Percentiles rank a stretch among this genome's conserved stretches.
Evolutionary conservation across 1,140 invertebrate species (phyloP).

Genomic region (Saccostrea glomerata): DNA sequence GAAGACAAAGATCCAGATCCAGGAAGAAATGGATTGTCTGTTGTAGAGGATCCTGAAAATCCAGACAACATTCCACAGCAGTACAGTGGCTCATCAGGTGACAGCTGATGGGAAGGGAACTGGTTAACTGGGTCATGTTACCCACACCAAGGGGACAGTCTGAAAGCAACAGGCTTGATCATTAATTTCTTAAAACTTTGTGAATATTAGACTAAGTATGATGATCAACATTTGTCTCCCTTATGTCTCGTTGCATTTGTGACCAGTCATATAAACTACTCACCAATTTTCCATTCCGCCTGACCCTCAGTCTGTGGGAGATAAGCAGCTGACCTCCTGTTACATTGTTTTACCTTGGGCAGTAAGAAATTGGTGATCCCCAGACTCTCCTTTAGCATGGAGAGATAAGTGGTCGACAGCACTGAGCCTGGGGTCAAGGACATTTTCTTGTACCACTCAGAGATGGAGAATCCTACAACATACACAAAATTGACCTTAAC

Average conservation of each 20-base stretch:
- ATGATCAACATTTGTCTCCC: background rate
- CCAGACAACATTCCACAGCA: constrained; percentile 43
- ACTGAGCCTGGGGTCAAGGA: background rate
- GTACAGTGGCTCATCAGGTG: constrained; percentile 43
- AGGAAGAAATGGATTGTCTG: constrained; percentile 31
- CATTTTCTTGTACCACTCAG: constrained; percentile 3
- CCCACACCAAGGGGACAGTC: constrained; percentile 23
- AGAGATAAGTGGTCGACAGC: background rate
- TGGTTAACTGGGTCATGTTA: background rate
- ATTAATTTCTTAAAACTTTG: background rate
- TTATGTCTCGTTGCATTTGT: background rate
- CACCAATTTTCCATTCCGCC: constrained; percentile 24
- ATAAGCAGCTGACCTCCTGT: constrained; percentile 25
- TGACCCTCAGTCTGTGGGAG: background rate
- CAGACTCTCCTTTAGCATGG: constrained; percentile 9
- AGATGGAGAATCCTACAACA: constrained; percentile 16
- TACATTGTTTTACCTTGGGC: background rate
- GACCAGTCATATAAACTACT: background rate
- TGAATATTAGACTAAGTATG: background rate
- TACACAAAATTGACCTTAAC: too few species aligned
- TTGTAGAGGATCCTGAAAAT: constrained; percentile 36
- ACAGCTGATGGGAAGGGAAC: constrained; percentile 31
- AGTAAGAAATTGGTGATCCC: constrained; percentile 7
- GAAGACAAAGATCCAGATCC: constrained; percentile 28
- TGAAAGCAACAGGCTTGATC: background rate